Evolutionary conservation across 2,797 vertebrate genomes (phyloP).

Genomic region (Aplochiton taeniatus): DNA sequence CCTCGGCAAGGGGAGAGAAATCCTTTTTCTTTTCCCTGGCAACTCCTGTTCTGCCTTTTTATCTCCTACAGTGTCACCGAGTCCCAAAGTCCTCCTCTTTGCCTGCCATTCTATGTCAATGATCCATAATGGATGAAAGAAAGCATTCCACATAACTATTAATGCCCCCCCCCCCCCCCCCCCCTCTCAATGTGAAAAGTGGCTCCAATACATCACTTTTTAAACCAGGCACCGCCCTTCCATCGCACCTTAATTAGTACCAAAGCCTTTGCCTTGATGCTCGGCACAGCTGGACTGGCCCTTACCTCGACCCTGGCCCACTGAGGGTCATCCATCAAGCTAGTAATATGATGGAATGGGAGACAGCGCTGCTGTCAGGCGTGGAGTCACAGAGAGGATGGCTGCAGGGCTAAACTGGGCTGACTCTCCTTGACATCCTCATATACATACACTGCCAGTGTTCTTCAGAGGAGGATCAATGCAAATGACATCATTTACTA

Average conservation of each 20-base stretch:
- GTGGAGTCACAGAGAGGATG: constrained; percentile 40
- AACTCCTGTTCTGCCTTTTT: constrained; percentile 37
- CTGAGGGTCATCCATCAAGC: constrained; percentile 54
- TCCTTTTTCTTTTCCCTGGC: constrained; percentile 48
- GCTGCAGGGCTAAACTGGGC: constrained; percentile 3
- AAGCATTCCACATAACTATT: constrained; percentile 68
- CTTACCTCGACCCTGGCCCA: constrained; percentile 51
- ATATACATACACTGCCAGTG: constrained; percentile 60
- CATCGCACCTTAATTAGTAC: constrained; percentile 32
- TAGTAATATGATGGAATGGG: constrained; percentile 57
- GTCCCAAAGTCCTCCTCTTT: constrained; percentile 62
- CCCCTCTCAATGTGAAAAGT: constrained; percentile 54
- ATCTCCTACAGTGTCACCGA: constrained; percentile 50
- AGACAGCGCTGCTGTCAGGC: constrained; percentile 50
- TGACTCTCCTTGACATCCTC: constrained; percentile 59
- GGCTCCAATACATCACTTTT: constrained; percentile 50
- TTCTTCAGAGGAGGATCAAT: constrained; percentile 50
- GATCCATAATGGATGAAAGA: constrained; percentile 68
- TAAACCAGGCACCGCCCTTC: constrained; percentile 13
- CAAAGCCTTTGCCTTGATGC: constrained; percentile 49
- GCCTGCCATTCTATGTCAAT: constrained; percentile 55
- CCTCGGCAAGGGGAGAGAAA: constrained; percentile 38
- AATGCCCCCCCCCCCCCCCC: constrained; percentile 47
- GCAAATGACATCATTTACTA: constrained; percentile 52
- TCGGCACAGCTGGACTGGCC: constrained; percentile 47